A percentile compares a stretch with the other conserved stretches of the same genome.
Evolutionary conservation across 2,113 vertebrate species (phyloP).

Genomic region (Regulus satrapa): DNA sequence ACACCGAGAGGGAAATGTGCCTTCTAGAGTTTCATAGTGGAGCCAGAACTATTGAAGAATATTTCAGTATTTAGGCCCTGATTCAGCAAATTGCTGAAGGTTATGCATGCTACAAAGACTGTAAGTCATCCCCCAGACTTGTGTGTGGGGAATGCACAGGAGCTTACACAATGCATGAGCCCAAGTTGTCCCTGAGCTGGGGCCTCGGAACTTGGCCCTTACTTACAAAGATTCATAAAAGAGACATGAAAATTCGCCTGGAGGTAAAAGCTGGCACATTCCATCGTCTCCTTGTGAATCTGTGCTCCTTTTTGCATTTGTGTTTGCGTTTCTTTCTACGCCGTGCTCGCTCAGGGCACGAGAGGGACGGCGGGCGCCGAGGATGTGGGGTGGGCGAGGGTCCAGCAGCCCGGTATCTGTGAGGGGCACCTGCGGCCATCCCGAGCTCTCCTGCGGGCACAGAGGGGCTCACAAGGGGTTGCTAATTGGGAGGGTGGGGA

Average conservation of each 20-base stretch:
- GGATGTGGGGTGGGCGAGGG: rapidly evolving
- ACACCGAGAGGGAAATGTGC: conserved; percentile 30
- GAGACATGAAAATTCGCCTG: not conserved
- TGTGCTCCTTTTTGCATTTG: not conserved
- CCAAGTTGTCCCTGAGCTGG: not conserved
- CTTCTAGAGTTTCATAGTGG: conserved; percentile 50
- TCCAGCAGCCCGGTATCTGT: not conserved
- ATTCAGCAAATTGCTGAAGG: conserved; percentile 42
- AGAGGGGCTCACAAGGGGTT: not conserved
- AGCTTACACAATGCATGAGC: not conserved
- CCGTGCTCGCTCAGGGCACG: rapidly evolving
- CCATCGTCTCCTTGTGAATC: not conserved
- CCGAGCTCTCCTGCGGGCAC: rapidly evolving
- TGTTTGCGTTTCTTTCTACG: not conserved
- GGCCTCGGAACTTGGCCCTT: not conserved
- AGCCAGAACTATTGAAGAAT: conserved; percentile 43
- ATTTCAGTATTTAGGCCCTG: conserved; percentile 35
- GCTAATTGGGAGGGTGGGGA: not conserved
- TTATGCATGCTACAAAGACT: not conserved
- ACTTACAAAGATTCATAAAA: not conserved
- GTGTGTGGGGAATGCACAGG: not conserved
- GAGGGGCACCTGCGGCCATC: rapidly evolving
- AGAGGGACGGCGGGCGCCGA: rapidly evolving
- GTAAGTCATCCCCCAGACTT: not conserved
- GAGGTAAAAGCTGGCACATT: not conserved